Base-by-base conservation (phyloP, 2,113 vertebrate species). In the Pseudolaguvia tuberculata region DNA sequence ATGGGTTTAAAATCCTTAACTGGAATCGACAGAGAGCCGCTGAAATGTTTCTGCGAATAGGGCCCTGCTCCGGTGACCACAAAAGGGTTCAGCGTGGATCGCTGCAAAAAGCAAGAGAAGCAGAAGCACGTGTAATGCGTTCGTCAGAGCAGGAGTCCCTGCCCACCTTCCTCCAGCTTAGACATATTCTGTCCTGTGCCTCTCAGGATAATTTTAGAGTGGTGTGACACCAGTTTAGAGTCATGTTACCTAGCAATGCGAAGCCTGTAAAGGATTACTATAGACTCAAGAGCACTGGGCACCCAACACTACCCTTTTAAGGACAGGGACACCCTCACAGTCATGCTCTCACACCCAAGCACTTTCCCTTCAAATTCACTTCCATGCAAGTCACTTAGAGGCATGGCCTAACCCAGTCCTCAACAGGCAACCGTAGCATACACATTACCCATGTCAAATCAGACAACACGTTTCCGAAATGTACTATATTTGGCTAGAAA, bases 121-220 rank as follows among this genome's bases (percentile, higher is more conserved):
- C 66, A 70, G 83, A 80, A 83, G 76, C 84, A 82, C 76, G 81
- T 80, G 79, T 69, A 83, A 81, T 85, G 85, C 74, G 72, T 70
- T 80, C 17, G 45, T 45, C 66, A 59, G 62, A 57, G 51, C 80
- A 72, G 48, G 66, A 67, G 78, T 47, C 35, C 56, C 52, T 39
- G 75, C 21, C 70, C 51, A 10, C 56, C 68, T 72, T 62, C 78
- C 82, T 23, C 48, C 59, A 61, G 73, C 57, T 53, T 56, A 55
- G 59, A 56, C 66, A 78, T 57, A 78, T 80, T 70, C 72, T 18
- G 50, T 39, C 52, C 62, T 62, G 71, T 39, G 4, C 53, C 56
- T 62, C 72, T 52, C 48, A 39, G 56, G 85, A 86, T 89, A 89
- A 91, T 87, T 89, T 88, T 90, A 89, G 88, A 80, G 31, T 0